These are phyloP conservation scores for Plemyria rubiginata DNA, from an alignment of 2,888 invertebrate genomes.

Conservation along the genomic window DNA sequence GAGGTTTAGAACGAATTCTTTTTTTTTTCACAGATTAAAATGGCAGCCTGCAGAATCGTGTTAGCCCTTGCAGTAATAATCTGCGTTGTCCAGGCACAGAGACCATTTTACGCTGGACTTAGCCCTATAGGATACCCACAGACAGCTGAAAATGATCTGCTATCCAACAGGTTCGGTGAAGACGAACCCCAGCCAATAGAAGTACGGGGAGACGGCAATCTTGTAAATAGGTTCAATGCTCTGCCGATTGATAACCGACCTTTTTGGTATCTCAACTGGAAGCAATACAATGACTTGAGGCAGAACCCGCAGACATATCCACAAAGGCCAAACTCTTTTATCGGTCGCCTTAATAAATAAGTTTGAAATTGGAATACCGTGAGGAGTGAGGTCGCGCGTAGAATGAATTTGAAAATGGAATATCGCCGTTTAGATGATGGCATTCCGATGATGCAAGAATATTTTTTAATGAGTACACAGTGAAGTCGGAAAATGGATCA, in stretches of 20 bases:
- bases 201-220: constrained; percentile 79
- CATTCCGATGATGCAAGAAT: not conserved
- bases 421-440: constrained; percentile 12
- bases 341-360: constrained; percentile 33
- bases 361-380: constrained; percentile 16
- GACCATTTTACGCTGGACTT: constrained; percentile 87
- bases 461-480: not conserved
- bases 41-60: constrained; percentile 55
- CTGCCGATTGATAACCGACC: constrained; percentile 87
- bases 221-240: constrained; percentile 83
- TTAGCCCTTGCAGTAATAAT: constrained; percentile 52
- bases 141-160: constrained; percentile 51
- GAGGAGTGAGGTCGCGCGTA: constrained; percentile 3
- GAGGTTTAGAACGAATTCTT: constrained; percentile 16
- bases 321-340: constrained; percentile 57
- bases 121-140: constrained; percentile 85
- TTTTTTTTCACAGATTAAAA: constrained; percentile 51
- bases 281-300: constrained; percentile 84
- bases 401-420: constrained; percentile 18
- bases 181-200: constrained; percentile 81
- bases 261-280: constrained; percentile 88
- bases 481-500: not conserved
- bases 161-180: constrained; percentile 83
- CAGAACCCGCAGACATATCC: constrained; percentile 64
- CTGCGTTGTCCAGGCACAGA: constrained; percentile 75